Evolutionary conservation across 2,113 vertebrate species (phyloP).

Genomic region (Pelmatolapia mariae): DNA sequence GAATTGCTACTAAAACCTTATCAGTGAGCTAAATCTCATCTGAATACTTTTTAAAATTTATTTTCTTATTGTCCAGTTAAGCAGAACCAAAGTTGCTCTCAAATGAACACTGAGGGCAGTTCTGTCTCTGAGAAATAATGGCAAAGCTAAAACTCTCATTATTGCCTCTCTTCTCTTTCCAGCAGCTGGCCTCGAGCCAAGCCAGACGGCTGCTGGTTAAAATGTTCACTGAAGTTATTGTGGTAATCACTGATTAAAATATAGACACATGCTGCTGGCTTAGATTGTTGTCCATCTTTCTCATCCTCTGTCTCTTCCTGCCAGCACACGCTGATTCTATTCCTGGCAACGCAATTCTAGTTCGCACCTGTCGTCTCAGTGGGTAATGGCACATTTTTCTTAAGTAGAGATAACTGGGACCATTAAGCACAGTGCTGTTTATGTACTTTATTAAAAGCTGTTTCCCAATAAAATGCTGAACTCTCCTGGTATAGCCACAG

Average conservation of each 20-base stretch:
- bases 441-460: background rate
- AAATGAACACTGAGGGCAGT: background rate
- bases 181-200: background rate
- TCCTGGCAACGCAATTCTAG: background rate
- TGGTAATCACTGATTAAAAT: background rate
- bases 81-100: background rate
- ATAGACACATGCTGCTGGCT: background rate
- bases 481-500: background rate
- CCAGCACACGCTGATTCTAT: background rate
- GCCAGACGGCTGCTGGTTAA: background rate
- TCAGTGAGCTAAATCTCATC: background rate
- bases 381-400: background rate
- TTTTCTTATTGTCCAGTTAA: background rate
- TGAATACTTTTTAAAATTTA: background rate
- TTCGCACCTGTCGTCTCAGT: constrained; percentile 20
- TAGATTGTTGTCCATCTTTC: constrained; percentile 1
- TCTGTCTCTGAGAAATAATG: background rate
- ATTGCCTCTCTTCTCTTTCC: background rate
- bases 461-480: background rate
- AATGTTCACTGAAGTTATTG: background rate
- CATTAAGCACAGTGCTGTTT: background rate
- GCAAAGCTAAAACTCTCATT: background rate
- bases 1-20: background rate
- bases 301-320: background rate
- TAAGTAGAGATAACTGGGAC: background rate